These are phyloP conservation scores for Furcifer pardalis DNA, from an alignment of 2,797 vertebrate species.

Conservation along the genomic window DNA sequence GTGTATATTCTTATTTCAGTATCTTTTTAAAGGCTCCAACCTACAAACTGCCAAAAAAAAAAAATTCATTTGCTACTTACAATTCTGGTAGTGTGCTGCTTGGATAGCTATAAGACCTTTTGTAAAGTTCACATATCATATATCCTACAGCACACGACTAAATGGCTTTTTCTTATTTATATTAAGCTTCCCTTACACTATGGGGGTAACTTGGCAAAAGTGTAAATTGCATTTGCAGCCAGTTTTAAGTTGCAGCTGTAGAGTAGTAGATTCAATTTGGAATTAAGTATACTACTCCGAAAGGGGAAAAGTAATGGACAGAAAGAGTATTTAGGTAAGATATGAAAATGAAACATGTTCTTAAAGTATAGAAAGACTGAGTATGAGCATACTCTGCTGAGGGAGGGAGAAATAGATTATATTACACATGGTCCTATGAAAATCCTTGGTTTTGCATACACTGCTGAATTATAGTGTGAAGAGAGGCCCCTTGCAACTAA, in stretches of 20 bases:
- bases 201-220: not conserved
- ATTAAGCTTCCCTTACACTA: not conserved
- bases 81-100: slow-evolving; percentile 5
- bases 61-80: slow-evolving; percentile 1
- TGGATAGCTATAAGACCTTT: slow-evolving; percentile 9
- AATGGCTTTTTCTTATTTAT: slow-evolving; percentile 17
- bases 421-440: not conserved
- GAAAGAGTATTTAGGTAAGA: not conserved
- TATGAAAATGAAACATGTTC: not conserved
- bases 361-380: not conserved
- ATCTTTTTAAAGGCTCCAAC: not conserved
- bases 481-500: too few relatives aligned
- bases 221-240: slow-evolving; percentile 1
- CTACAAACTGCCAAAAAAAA: slow-evolving; percentile 25
- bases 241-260: not conserved
- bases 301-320: not conserved
- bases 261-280: not conserved
- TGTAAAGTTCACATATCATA: slow-evolving; percentile 10
- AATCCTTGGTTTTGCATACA: not conserved
- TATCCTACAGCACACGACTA: slow-evolving; percentile 3
- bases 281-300: not conserved
- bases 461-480: too few relatives aligned
- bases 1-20: slow-evolving; percentile 38
- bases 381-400: not conserved
- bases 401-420: not conserved